Evolutionary conservation across 2,888 invertebrate genomes (phyloP), one percentile per base, ranked within the genome.

Genomic region (Papilio gigon): DNA sequence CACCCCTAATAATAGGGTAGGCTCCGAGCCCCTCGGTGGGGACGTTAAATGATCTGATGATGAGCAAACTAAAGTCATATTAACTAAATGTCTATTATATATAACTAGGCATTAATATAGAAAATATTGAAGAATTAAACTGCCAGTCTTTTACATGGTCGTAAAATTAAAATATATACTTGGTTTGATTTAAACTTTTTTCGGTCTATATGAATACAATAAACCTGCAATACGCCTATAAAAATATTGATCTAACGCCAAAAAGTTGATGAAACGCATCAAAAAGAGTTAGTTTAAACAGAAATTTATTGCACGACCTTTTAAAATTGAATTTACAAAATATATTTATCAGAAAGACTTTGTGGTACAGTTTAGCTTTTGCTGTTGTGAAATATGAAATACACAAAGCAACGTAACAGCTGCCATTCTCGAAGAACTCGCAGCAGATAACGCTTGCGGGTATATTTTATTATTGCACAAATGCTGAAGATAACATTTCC

Each of bases 361-460:
- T 65, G 59, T 47, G 47, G 44, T 65, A 12, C 65, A 42, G 30
- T 56, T 30, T 9, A 56, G 9, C 62, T 27, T 62, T 22, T 33
- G 25, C 30, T 40, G 25, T 59, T 33, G 0, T 59, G 47, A 47
- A 59, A 66, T 66, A 66, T 66, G 59, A 66, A 66, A 59, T 59
- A 33, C 35, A 65, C 65, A 65, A 65, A 65, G 58, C 59, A 30
- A 35, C 37, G 65, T 59, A 66, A 47, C 59, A 66, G 59, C 59
- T 66, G 65, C 25, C 65, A 33, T 63, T 47, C 35, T 35, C 2
- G 20, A 20, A n/a, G 33, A 33, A 44, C 4, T 59, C 44, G 27
- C 12, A 44, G 20, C 30, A 59, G 65, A 35, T 30, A 30, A 42
- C 44, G 59, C 35, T 59, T 33, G 44, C 44, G 44, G 44, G 22